Evolutionary conservation across 2,888 invertebrate genomes (phyloP), one percentile per base, ranked within the genome.

Genomic region (Chironomus tentans): DNA sequence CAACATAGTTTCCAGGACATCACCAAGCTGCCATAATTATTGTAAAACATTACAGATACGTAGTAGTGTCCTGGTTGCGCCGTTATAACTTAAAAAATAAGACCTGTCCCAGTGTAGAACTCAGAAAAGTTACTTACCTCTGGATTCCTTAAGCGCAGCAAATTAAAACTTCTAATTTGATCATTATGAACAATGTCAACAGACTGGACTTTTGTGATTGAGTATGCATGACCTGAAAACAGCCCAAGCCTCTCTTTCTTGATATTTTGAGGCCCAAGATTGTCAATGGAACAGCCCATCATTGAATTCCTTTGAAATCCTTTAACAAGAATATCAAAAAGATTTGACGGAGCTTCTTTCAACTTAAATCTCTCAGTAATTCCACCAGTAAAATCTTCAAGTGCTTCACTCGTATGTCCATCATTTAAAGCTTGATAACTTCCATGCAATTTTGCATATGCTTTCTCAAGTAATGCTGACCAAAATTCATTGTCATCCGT

Each of bases 331-430:
- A 97, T 94, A 80, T 90, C 91, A 83, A 91, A 95, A 79, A 97
- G 88, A 85, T 96, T 93, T 13, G 92, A 88, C 0, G 96, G 96
- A 24, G 91, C 87, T 77, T 93, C 89, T 12, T 90, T 87, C 80
- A 97, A 87, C 80, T 96, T 94, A 82, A 95, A 97, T 91, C 94
- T 92, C 82, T 96, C 96, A 0, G 94, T 93, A 0, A 96, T 93
- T 4, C 96, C 97, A 0, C 96, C 96, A 0, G 98, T 98, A 83
- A 99, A 98, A 86, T 99, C 99, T 84, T 98, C 98, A 94, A 99
- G 95, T 0, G 98, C 99, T 83, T 99, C 99, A 81, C 95, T 94
- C 0, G 98, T 97, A 0, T 96, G 94, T 15, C 99, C 98, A 38
- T 98, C 98, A 83, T 96, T 97, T 0, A 99, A 87, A 0, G 97